phyloP scores from a whole-genome alignment of 2,888 invertebrate species.

The Reticulitermes lucifugus region DNA sequence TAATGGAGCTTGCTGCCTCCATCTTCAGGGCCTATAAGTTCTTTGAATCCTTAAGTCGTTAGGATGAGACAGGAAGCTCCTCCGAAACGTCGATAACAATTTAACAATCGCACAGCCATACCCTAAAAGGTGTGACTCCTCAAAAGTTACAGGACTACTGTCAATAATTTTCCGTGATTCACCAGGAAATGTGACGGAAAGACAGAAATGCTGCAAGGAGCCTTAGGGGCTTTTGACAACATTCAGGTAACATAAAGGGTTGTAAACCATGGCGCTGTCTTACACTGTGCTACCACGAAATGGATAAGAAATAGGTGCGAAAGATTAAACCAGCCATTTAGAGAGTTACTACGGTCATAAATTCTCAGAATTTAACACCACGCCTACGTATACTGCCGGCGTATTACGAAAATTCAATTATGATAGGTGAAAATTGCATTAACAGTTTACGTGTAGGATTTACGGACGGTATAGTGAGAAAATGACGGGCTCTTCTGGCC shows the following conservation, averaged over 20 bases:
- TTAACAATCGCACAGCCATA: no score
- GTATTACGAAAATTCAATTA: no score
- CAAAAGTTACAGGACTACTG: neutral
- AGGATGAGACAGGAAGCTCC: no score
- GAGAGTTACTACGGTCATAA: neutral
- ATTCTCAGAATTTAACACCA: neutral
- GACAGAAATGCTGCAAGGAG: neutral
- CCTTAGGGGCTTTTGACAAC: neutral
- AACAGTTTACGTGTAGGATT: no score
- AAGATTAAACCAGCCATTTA: neutral
- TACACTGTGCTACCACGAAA: neutral
- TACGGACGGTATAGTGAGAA: no score
- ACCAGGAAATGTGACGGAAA: neutral
- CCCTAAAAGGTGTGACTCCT: no score
- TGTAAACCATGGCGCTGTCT: neutral
- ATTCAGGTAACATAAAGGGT: neutral
- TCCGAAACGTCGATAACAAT: no score
- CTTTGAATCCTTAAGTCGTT: no score
- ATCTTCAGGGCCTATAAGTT: no score
- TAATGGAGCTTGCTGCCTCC: no score
- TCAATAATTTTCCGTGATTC: slow-evolving; percentile 8
- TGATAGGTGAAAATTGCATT: no score
- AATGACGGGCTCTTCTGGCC: no score
- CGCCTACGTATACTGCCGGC: neutral
- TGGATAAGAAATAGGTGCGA: neutral